A percentile compares a stretch with the other conserved stretches of the same genome.
Conservation (phyloP, 2,113 vertebrate genomes). For the Pheucticus melanocephalus region DNA sequence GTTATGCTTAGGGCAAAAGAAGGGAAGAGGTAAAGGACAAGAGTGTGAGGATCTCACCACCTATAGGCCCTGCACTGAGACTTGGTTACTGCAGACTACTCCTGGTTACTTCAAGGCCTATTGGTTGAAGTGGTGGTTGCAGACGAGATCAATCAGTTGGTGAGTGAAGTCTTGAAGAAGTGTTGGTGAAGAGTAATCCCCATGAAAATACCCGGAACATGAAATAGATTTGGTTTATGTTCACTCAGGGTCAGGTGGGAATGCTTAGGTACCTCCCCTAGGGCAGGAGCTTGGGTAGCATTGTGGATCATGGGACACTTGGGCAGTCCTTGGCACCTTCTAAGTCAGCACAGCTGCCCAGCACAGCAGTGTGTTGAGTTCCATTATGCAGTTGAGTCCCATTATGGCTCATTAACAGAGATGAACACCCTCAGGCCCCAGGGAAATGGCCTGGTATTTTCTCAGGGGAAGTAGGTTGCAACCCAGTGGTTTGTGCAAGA, state of each 20-base stretch:
- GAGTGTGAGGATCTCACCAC: neutral
- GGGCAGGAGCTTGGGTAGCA: neutral
- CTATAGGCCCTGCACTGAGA: accelerated
- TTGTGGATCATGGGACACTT: neutral
- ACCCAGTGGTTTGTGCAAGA: neutral
- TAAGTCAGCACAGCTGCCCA: neutral
- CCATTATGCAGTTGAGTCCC: neutral
- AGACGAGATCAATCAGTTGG: neutral
- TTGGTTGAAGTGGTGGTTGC: accelerated
- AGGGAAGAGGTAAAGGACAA: neutral
- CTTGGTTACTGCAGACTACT: neutral
- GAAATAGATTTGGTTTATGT: neutral
- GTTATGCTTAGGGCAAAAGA: neutral
- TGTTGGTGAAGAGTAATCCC: neutral
- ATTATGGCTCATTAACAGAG: too few relatives aligned
- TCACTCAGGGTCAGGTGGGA: neutral
- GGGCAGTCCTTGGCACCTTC: neutral
- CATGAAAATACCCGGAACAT: accelerated
- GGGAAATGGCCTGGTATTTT: neutral
- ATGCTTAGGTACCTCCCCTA: neutral
- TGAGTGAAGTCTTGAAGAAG: accelerated
- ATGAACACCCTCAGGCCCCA: neutral
- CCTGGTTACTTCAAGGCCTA: accelerated
- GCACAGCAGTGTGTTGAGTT: neutral
- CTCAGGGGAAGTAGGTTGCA: neutral